Evolutionary conservation across 2,113 vertebrate genomes (phyloP), one percentile per base, ranked within the genome.

Genomic region (Bettongia penicillata): DNA sequence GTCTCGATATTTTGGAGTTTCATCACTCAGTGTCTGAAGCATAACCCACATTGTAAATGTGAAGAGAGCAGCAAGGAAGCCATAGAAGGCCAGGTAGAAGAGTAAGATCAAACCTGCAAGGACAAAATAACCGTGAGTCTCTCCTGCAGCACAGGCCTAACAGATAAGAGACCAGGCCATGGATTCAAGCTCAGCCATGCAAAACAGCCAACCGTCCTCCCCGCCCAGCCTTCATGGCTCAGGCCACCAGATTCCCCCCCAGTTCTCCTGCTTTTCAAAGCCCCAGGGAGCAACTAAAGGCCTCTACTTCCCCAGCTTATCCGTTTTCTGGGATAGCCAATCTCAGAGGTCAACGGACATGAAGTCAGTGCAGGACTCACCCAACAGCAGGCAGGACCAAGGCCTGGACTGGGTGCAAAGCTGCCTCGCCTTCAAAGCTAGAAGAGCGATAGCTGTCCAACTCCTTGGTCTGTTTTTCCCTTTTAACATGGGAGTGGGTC

Each of bases 21-120:
- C 98, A 93, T 98, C 99, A 90, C 99, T 99, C 98, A 99, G 98
- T 12, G 99, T 99, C 98, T 99, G 99, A 97, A 99, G 99, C 99
- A 99, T 98, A 96, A 99, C 99, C 99, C 99, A 99, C 99, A 99
- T 99, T 53, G 99, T 99, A 97, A 99, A 99, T 93, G 99, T 97
- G 96, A 99, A 99, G 98, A 99, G 99, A 19, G 99, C 99, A 91
- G 99, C 99, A 98, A 99, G 98, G 98, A 99, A 99, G 92, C 99
- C 99, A 98, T 99, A 99, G 98, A 99, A 99, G 11, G 99, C 99
- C 98, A 99, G 97, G 98, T 99, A 99, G 98, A 99, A 99, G 50
- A 99, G 98, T 91, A 99, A 98, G 98, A 99, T 99, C 98, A 99
- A 99, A 94, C 99, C 99, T 99, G 98, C 1, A 97, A 97, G 61